Evolutionary conservation across 2,888 invertebrate species (phyloP).

Genomic region (Subacronicta megacephala): DNA sequence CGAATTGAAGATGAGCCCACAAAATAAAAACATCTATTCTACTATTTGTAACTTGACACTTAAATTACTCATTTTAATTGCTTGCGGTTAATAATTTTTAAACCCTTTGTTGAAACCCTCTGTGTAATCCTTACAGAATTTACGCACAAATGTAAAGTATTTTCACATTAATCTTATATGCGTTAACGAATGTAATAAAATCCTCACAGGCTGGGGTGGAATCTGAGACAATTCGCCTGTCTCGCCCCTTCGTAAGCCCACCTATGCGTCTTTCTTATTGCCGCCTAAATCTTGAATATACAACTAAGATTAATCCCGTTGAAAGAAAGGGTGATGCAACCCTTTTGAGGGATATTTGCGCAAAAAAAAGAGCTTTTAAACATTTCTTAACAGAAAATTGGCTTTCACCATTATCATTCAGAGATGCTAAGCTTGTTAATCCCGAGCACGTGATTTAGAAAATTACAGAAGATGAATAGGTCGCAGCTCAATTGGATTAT

Average conservation of each 20-base stretch:
- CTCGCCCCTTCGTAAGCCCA: conserved; percentile 84
- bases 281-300: conserved; percentile 88
- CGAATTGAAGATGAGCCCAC: too few species aligned
- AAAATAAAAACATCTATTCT: too few species aligned
- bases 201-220: conserved; percentile 77
- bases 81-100: conserved; percentile 43
- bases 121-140: conserved; percentile 68
- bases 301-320: conserved; percentile 88
- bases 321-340: conserved; percentile 86
- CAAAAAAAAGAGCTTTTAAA: conserved; percentile 47
- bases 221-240: conserved; percentile 88
- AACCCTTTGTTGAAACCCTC: conserved; percentile 47
- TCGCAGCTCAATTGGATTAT: conserved; percentile 13
- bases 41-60: conserved; percentile 6
- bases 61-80: not conserved
- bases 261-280: conserved; percentile 89
- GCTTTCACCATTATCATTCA: too few species aligned
- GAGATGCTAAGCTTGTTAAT: not conserved
- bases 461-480: not conserved
- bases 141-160: conserved; percentile 81
- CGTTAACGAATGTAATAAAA: conserved; percentile 89
- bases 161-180: conserved; percentile 85
- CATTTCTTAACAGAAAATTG: conserved; percentile 4
- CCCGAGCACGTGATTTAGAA: not conserved
- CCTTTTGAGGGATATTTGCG: conserved; percentile 70